phyloP scores from a whole-genome alignment of 1,140 invertebrate genomes.

The Drosophila seguyi region DNA sequence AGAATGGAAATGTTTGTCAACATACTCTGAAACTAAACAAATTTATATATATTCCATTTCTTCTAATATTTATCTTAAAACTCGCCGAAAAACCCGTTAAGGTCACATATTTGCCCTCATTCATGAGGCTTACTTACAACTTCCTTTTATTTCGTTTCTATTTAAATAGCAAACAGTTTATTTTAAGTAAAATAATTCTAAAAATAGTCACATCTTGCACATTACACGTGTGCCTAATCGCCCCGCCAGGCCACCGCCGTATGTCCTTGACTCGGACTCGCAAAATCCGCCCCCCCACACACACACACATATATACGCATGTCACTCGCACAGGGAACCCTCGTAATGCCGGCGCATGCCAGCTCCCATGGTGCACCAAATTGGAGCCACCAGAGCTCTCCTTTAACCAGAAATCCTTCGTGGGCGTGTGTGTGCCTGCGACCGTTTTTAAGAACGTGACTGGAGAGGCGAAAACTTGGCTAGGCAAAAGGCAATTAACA shows the following conservation, averaged over 20 bases:
- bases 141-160: slow-evolving; percentile 26
- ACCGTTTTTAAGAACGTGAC: slow-evolving; percentile 65
- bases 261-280: slow-evolving; percentile 52
- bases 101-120: not conserved
- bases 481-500: slow-evolving; percentile 56
- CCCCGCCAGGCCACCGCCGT: slow-evolving; percentile 11
- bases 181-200: slow-evolving; percentile 57
- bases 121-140: not conserved
- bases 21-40: not conserved
- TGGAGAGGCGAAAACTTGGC: slow-evolving; percentile 19
- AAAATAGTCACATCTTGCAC: slow-evolving; percentile 59
- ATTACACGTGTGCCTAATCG: slow-evolving; percentile 64
- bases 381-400: slow-evolving; percentile 32
- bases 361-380: slow-evolving; percentile 63
- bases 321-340: slow-evolving; percentile 4
- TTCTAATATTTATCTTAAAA: not conserved
- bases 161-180: slow-evolving; percentile 50
- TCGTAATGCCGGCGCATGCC: slow-evolving; percentile 44
- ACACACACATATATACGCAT: slow-evolving; percentile 10
- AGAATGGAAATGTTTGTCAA: too few species aligned
- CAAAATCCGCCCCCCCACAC: slow-evolving; percentile 14
- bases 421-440: slow-evolving; percentile 17
- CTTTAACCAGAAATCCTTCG: slow-evolving; percentile 15
- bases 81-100: not conserved
- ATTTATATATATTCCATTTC: not conserved